Base-by-base conservation (phyloP, 2,888 invertebrate species). In the Noctua janthe region DNA sequence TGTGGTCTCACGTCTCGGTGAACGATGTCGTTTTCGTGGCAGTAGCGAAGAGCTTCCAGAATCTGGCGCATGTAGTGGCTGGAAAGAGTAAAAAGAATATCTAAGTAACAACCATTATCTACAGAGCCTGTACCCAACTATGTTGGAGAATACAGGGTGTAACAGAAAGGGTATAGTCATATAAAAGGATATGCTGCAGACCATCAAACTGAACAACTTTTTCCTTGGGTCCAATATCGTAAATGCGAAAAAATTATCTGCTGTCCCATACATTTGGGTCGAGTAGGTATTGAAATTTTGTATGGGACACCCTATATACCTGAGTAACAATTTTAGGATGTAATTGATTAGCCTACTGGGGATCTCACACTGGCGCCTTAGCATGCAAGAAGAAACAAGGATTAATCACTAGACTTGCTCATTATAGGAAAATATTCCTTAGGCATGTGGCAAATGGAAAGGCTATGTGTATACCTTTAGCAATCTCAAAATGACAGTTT, bases 31-130 rank as follows among this genome's bases (percentile, higher is more conserved):
- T 99, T 99, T 95, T 99, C 99, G 96, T 99, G 99, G 95, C 99
- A 99, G 97, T 99, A 99, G 91, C 99, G 98, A 76, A 99, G 97
- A 3, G 99, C 99, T 95, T 99, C 99, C 88, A 99, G 97, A 87
- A 99, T 99, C 97, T 99, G 99, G 78, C 99, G 98, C 99, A 99
- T 99, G 97, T 99, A 99, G 97, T 99, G 99, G 95, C 99, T 99
- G 97, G 6, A 97, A 97, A 69, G 13, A 67, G 39, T 74, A 54
- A 56, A 0, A 71, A 51, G 15, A 59, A 67, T 10, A 47, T 56
- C 2, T n/a, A 4, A 43, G 15, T 49, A 7, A 29, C 29, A 29
- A n/a, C 2, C 59, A 29, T 59, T 29, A 59, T 59, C 29, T 29
- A 59, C 23, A 29, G n/a, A 59, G 1, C 13, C 59, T 10, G 56